Conservation (phyloP, 2,797 vertebrate genomes). For the Sebastolobus altivelis region DNA sequence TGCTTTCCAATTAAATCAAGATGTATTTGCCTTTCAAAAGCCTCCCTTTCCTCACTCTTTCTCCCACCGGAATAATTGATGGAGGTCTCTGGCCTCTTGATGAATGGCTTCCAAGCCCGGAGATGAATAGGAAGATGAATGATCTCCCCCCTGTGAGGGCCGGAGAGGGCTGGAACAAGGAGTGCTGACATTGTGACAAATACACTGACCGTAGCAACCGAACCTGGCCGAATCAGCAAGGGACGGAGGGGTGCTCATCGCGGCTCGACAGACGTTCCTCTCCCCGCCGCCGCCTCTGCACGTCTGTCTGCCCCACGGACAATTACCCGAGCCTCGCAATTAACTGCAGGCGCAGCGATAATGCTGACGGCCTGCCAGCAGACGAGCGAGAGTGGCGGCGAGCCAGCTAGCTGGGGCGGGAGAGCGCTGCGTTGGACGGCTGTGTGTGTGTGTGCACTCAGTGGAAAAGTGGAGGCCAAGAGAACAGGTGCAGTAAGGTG, state of each 20-base stretch:
- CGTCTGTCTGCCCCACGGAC: conserved; percentile 63
- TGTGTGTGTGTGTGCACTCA: conserved; percentile 51
- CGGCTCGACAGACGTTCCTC: conserved; percentile 55
- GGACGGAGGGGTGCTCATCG: conserved; percentile 56
- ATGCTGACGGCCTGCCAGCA: conserved; percentile 63
- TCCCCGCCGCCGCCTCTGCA: conserved; percentile 41
- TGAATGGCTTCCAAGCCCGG: conserved; percentile 82
- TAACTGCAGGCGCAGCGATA: conserved; percentile 74
- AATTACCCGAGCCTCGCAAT: conserved; percentile 77
- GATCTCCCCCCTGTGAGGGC: conserved; percentile 75
- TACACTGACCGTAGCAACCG: conserved; percentile 82
- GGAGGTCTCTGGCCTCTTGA: conserved; percentile 84
- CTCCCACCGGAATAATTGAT: conserved; percentile 87
- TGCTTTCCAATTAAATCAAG: conserved; percentile 89
- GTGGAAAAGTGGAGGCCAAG: conserved; percentile 67
- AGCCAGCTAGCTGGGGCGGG: conserved; percentile 49
- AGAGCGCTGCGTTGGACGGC: conserved; percentile 16
- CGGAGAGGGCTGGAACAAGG: conserved; percentile 71
- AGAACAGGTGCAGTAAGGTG: conserved; percentile 74
- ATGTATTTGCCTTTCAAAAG: conserved; percentile 89
- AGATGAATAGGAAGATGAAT: conserved; percentile 90
- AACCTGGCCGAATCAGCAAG: conserved; percentile 76
- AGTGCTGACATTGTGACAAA: conserved; percentile 89
- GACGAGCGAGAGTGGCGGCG: conserved; percentile 43
- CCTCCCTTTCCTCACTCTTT: conserved; percentile 73